Percentiles rank a stretch among this genome's conserved stretches.
Conservation (phyloP, 2,113 vertebrate species). For the Oryzias melastigma region DNA sequence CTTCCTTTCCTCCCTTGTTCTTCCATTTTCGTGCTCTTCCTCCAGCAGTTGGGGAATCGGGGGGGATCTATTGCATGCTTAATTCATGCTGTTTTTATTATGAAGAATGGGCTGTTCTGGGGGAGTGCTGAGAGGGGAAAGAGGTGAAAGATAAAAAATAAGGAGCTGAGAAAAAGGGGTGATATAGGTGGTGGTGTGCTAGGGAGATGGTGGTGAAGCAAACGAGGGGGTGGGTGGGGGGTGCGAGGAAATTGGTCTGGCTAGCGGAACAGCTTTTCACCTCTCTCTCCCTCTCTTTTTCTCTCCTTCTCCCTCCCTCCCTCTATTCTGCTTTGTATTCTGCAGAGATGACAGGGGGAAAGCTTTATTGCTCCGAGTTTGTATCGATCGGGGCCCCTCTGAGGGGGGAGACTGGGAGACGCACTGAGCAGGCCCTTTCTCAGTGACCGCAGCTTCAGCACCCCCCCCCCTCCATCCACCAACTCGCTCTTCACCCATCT, state of each 20-base stretch:
- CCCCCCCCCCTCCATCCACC: conserved; percentile 28
- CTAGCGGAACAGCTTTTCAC: conserved; percentile 85
- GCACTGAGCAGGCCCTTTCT: conserved; percentile 75
- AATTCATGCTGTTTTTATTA: conserved; percentile 70
- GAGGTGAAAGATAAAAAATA: conserved; percentile 60
- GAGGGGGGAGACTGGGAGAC: conserved; percentile 74
- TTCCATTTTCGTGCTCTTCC: conserved; percentile 28
- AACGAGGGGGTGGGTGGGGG: conserved; percentile 52
- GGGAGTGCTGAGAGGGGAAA: conserved; percentile 41
- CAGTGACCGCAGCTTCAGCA: conserved; percentile 70
- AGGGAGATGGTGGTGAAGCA: conserved; percentile 59
- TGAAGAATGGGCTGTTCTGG: conserved; percentile 49
- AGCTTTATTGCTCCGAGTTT: conserved; percentile 86
- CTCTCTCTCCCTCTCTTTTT: conserved; percentile 67
- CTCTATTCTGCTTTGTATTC: conserved; percentile 84
- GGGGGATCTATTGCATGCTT: conserved; percentile 63
- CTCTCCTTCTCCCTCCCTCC: conserved; percentile 68
- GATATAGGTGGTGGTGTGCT: conserved; percentile 62
- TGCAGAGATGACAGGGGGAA: conserved; percentile 85
- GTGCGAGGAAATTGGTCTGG: conserved; percentile 83
- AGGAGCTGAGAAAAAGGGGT: conserved; percentile 53
- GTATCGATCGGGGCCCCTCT: conserved; percentile 83
- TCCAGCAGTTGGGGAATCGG: conserved; percentile 54
- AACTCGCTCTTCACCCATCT: neutral
- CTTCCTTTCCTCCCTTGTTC: conserved; percentile 21